Evolutionary conservation across 2,797 vertebrate genomes (phyloP).

Genomic region (Novumbra hubbsi): DNA sequence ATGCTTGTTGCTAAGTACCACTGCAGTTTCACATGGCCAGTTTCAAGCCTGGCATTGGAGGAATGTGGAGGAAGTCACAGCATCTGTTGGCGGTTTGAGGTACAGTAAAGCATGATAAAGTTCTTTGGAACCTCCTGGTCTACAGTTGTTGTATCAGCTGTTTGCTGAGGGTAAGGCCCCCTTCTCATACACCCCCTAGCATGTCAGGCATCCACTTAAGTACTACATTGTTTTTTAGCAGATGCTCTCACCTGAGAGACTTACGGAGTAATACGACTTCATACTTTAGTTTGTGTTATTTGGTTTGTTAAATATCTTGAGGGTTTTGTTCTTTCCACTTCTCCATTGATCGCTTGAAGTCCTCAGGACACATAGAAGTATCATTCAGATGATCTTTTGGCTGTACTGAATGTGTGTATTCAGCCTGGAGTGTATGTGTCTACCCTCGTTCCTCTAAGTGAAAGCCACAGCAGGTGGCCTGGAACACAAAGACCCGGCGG

Average conservation of each 20-base stretch:
- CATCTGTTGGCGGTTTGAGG: slow-evolving; percentile 61
- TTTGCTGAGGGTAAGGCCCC: slow-evolving; percentile 35
- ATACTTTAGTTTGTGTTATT: no score
- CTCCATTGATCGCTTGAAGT: neutral
- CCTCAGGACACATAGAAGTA: neutral
- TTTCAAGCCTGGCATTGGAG: slow-evolving; percentile 49
- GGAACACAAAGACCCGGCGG: neutral
- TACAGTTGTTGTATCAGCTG: slow-evolving; percentile 48
- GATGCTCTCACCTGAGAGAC: no score
- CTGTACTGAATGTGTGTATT: slow-evolving; percentile 4
- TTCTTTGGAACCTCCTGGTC: slow-evolving; percentile 45
- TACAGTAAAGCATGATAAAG: slow-evolving; percentile 46
- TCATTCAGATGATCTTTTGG: slow-evolving; percentile 7
- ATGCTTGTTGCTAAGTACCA: slow-evolving; percentile 4
- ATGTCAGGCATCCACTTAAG: neutral
- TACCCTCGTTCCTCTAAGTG: neutral
- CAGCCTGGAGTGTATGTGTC: neutral
- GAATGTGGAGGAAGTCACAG: slow-evolving; percentile 46
- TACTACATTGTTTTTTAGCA: no score
- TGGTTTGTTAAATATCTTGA: no score
- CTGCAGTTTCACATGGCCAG: slow-evolving; percentile 34
- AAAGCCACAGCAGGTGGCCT: neutral
- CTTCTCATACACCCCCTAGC: slow-evolving; percentile 19
- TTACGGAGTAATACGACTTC: no score
- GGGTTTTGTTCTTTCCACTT: neutral